A percentile compares a stretch with the other conserved stretches of the same genome.
phyloP scores from a whole-genome alignment of 2,888 invertebrate species.

The Volucella bombylans region DNA sequence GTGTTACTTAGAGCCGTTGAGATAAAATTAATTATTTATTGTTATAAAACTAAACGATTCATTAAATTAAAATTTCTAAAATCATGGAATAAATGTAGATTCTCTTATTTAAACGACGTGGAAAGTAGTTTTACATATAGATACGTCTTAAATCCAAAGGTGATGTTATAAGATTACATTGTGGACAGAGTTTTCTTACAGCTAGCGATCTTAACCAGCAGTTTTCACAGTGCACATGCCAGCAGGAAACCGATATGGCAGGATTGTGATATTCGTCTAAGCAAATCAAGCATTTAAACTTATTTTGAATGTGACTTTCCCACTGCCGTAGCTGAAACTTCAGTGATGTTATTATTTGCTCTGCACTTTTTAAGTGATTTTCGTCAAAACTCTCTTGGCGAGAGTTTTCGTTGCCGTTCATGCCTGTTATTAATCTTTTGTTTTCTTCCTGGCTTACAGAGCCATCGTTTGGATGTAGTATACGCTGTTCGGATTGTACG shows the following conservation, averaged over 20 bases:
- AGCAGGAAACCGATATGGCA: constrained; percentile 96
- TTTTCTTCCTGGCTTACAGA: constrained; percentile 38
- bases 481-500: constrained; percentile 79
- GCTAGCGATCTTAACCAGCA: constrained; percentile 89
- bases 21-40: too few relatives aligned
- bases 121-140: constrained; percentile 86
- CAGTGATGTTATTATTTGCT: constrained; percentile 87
- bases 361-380: constrained; percentile 62
- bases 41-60: too few relatives aligned
- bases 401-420: constrained; percentile 49
- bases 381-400: constrained; percentile 23
- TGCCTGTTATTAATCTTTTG: constrained; percentile 41
- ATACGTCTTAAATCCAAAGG: constrained; percentile 93
- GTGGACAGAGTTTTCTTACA: constrained; percentile 95
- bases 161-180: constrained; percentile 96
- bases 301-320: constrained; percentile 86
- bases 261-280: constrained; percentile 93
- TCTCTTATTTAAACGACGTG: too few relatives aligned
- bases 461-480: constrained; percentile 29
- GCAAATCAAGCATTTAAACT: constrained; percentile 94
- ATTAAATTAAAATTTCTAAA: too few relatives aligned
- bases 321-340: constrained; percentile 90
- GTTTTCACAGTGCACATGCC: constrained; percentile 97
- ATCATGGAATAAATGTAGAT: too few relatives aligned
- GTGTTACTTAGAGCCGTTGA: too few relatives aligned